Evolutionary conservation across 2,797 vertebrate species (phyloP).

Genomic region (Gastrophryne carolinensis): DNA sequence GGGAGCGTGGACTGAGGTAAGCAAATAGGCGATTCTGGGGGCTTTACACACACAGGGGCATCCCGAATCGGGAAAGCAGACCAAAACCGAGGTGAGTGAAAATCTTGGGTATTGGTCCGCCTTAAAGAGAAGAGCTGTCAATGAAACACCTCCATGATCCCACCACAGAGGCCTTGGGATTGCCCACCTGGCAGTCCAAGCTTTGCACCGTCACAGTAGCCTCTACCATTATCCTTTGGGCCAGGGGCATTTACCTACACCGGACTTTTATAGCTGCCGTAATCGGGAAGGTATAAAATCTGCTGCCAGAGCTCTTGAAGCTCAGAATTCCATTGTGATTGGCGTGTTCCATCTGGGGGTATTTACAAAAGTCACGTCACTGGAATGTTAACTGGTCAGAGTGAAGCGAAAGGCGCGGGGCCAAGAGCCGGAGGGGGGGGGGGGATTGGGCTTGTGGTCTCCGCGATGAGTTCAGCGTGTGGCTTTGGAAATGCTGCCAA

Average conservation of each 20-base stretch:
- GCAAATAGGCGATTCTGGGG: no score
- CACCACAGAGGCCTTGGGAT: no score
- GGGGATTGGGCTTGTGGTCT: not conserved
- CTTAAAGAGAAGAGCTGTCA: no score
- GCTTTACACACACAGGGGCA: no score
- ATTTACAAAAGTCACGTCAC: slow-evolving; percentile 15
- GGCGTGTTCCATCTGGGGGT: slow-evolving; percentile 1
- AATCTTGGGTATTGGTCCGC: no score
- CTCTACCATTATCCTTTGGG: no score
- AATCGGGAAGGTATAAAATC: not conserved
- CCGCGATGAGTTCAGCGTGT: not conserved
- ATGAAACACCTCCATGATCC: no score
- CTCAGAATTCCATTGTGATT: not conserved
- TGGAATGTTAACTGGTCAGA: slow-evolving; percentile 30
- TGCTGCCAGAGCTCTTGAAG: not conserved
- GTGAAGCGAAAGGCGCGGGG: not conserved
- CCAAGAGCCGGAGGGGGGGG: not conserved
- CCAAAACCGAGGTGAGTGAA: no score
- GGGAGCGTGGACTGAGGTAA: no score
- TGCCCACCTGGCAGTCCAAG: no score
- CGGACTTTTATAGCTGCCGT: not conserved
- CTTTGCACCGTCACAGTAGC: no score
- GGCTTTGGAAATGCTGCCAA: slow-evolving; percentile 1
- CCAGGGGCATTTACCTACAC: not conserved
- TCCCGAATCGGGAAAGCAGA: no score